Evolutionary conservation across 2,797 vertebrate species (phyloP).

Genomic region (Neopelma chrysocephalum): DNA sequence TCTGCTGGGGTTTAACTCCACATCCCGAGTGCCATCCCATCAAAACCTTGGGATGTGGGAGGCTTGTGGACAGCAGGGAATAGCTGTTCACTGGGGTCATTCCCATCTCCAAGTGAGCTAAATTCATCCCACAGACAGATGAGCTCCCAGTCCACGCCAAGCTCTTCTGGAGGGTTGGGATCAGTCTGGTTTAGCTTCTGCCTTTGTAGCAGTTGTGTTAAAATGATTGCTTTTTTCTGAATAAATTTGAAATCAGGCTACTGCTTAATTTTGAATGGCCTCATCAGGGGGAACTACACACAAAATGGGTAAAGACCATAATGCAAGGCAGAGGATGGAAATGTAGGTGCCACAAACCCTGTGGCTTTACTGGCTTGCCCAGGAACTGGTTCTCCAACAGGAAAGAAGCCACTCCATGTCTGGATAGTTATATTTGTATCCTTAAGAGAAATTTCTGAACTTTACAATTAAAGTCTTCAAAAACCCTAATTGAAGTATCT

Average conservation of each 20-base stretch:
- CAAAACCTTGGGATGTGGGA: background rate
- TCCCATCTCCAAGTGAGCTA: background rate
- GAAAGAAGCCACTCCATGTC: background rate
- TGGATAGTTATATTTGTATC: background rate
- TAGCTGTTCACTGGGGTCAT: background rate
- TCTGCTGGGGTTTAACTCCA: background rate
- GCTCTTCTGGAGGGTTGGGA: background rate
- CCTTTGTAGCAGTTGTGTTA: background rate
- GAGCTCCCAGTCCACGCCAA: background rate
- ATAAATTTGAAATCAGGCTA: too few species aligned
- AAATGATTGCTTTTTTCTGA: background rate
- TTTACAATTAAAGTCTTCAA: background rate
- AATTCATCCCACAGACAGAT: background rate
- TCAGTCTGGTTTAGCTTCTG: background rate
- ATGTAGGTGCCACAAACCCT: background rate
- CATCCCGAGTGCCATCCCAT: background rate
- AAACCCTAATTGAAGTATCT: background rate
- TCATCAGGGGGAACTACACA: background rate
- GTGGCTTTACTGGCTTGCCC: background rate
- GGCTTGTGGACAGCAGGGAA: background rate
- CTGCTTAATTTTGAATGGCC: background rate
- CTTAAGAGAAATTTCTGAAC: background rate
- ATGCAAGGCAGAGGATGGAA: background rate
- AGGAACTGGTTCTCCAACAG: background rate
- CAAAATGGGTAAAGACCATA: background rate